Evolutionary conservation across 2,888 invertebrate genomes (phyloP).

Genomic region (Amiota minor): DNA sequence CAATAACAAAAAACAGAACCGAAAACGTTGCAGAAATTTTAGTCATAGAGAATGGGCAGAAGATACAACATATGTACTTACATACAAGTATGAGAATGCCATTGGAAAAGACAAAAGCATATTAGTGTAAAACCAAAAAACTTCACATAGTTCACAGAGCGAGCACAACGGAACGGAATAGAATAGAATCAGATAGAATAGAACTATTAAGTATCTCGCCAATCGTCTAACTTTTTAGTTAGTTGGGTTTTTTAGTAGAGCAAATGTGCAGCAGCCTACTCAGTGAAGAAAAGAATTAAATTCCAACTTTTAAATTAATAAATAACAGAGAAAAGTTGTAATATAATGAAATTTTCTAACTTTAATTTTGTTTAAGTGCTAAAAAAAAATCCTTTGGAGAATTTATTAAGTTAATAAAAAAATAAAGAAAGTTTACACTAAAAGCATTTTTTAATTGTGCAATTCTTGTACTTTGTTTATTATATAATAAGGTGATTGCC

Average conservation of each 20-base stretch:
- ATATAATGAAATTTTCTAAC: too few relatives aligned
- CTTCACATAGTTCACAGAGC: background rate
- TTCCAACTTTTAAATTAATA: too few relatives aligned
- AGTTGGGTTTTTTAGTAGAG: background rate
- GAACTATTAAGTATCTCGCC: slow-evolving; percentile 52
- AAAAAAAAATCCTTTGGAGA: background rate
- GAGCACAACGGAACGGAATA: slow-evolving; percentile 61
- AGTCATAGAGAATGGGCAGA: too few relatives aligned
- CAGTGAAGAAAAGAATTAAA: too few relatives aligned
- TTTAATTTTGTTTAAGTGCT: too few relatives aligned
- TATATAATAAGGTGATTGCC: slow-evolving; percentile 19
- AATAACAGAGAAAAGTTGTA: too few relatives aligned
- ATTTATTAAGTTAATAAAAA: background rate
- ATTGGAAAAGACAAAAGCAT: slow-evolving; percentile 47
- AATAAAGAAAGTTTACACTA: background rate
- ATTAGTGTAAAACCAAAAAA: background rate
- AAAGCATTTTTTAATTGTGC: slow-evolving; percentile 18
- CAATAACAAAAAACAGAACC: slow-evolving; percentile 39
- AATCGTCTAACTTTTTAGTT: slow-evolving; percentile 36
- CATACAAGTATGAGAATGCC: too few relatives aligned
- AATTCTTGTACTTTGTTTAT: slow-evolving; percentile 1
- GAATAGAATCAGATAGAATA: slow-evolving; percentile 30
- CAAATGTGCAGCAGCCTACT: background rate
- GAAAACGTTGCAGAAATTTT: background rate
- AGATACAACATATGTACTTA: too few relatives aligned